These are phyloP conservation scores for Nephrotoma flavescens DNA, from an alignment of 2,888 invertebrate genomes.

Conservation along the genomic window DNA sequence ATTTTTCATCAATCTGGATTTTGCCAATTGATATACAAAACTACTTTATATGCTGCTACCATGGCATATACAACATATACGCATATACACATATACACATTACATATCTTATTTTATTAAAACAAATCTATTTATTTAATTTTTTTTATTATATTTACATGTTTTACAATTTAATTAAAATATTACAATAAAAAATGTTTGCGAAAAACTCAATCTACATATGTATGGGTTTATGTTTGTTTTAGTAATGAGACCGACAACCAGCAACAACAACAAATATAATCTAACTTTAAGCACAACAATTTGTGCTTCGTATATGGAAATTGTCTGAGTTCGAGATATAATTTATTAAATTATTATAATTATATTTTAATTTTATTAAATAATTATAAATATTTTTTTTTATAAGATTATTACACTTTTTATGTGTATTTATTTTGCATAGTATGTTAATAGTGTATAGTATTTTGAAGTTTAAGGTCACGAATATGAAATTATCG, in stretches of 20 bases:
- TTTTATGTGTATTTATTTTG: not conserved
- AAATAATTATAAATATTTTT: not conserved
- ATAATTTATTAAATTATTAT: not conserved
- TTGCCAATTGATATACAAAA: not conserved
- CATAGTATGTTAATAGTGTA: not conserved
- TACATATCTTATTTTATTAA: not conserved
- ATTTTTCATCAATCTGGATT: not conserved
- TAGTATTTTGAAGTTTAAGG: not conserved
- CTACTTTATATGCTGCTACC: no score
- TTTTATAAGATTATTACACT: not conserved
- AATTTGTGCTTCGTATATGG: not conserved
- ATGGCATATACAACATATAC: not conserved
- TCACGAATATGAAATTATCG: not conserved
- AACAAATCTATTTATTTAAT: not conserved
- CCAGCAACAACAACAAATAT: not conserved
- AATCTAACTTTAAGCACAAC: not conserved
- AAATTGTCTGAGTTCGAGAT: not conserved
- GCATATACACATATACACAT: not conserved
- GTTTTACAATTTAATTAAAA: not conserved
- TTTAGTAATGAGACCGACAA: not conserved
- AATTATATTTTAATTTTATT: not conserved
- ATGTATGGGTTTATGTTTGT: not conserved
- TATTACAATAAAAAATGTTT: not conserved
- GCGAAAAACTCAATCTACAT: not conserved
- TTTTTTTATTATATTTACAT: not conserved